Conservation (phyloP, 1,140 invertebrate genomes). For the Zophobas morio region DNA sequence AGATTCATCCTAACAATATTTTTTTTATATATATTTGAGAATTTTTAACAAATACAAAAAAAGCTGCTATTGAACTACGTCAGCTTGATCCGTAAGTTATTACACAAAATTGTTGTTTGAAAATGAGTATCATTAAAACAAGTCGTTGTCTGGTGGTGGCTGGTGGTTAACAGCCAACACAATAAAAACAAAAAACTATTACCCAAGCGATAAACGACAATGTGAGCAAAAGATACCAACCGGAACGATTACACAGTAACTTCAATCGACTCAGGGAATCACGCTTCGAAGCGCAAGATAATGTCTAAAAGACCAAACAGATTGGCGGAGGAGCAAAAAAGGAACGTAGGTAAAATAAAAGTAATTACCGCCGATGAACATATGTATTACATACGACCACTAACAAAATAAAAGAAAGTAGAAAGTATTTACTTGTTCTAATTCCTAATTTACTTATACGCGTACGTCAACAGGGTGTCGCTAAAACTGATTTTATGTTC, state of each 20-base stretch:
- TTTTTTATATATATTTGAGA: too few relatives aligned
- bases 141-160: too few relatives aligned
- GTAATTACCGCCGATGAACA: not conserved
- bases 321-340: conserved; percentile 10
- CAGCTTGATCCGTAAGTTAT: too few relatives aligned
- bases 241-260: conserved; percentile 26
- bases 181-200: conserved; percentile 24
- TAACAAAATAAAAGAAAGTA: not conserved
- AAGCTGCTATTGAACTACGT: too few relatives aligned
- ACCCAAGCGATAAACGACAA: conserved; percentile 29
- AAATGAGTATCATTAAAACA: too few relatives aligned
- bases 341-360: conserved; percentile 12
- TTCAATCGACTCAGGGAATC: conserved; percentile 30
- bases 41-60: too few relatives aligned
- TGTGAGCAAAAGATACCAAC: conserved; percentile 27
- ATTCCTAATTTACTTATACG: too few relatives aligned
- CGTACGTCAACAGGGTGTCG: too few relatives aligned
- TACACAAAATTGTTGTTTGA: too few relatives aligned
- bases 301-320: conserved; percentile 19
- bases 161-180: not conserved
- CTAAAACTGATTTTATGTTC: too few relatives aligned
- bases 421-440: too few relatives aligned
- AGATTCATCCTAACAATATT: too few relatives aligned
- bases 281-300: conserved; percentile 27
- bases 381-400: not conserved